Evolutionary conservation across 2,797 vertebrate species (phyloP), one percentile per base, ranked within the genome.

Genomic region (Lemur catta): DNA sequence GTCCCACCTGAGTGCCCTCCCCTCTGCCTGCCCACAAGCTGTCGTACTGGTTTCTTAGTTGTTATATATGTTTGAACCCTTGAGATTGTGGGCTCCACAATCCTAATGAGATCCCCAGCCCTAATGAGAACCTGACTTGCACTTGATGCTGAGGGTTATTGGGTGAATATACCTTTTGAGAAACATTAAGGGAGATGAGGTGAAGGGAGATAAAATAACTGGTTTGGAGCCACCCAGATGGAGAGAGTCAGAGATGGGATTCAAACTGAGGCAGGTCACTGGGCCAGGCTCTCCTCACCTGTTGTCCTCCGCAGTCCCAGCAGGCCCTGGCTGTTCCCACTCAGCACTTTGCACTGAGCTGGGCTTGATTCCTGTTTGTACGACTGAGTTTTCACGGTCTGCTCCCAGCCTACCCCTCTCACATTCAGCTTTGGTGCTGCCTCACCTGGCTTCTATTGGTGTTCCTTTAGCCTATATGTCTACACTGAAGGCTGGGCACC

Each of bases 241-340:
- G 87, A 18, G 72, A 46, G 81, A 57, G n/a, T 55, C 78, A 33
- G 13, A 15, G 74, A 71, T 50, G 75, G 12, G 63, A 4, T 30
- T 43, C 74, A 20, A 0, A 46, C n/a, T 17, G 55, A 13, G 41
- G 15, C 55, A 7, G 63, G 20, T 48, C 35, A 7, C 4, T 2
- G 43, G 26, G 11, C 46, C 38, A 43, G 59, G 80, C 12, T 18
- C 67, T 22, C 48, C 57, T 55, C n/a, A 6, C 43, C 24, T 26
- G 0, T 4, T 38, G 35, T 20, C 69, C 48, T 55, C 7, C 7
- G 0, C 0, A 7, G 65, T 8, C n/a, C 46, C 28, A 8, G 46
- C 35, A 15, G 52, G 59, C 33, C 26, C 50, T 57, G 52, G 35
- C 48, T 8, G 7, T 33, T 10, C 33, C 61, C 26, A n/a, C 41